These are phyloP conservation scores for Epinephelus cyanopodus DNA, from an alignment of 2,113 vertebrate genomes.

Conservation along the genomic window DNA sequence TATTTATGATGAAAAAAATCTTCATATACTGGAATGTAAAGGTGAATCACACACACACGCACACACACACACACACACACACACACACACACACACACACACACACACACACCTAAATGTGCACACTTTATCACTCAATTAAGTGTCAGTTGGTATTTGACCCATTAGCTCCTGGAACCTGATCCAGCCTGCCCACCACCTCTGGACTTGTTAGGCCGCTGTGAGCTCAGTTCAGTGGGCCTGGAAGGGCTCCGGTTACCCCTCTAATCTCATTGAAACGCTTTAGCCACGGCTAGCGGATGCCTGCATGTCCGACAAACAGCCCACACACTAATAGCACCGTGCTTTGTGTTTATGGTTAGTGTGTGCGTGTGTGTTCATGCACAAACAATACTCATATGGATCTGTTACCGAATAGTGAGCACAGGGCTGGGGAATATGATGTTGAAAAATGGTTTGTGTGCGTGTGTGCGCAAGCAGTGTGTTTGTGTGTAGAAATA, in stretches of 20 bases:
- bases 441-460: conserved; percentile 72
- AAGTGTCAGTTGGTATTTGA: conserved; percentile 84
- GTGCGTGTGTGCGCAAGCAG: conserved; percentile 43
- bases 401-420: conserved; percentile 64
- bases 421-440: conserved; percentile 46
- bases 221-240: conserved; percentile 75
- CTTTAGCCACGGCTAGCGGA: conserved; percentile 88
- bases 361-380: conserved; percentile 61
- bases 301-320: conserved; percentile 91
- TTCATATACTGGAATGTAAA: conserved; percentile 34
- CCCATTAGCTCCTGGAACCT: conserved; percentile 82
- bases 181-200: conserved; percentile 80
- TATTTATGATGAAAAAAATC: conserved; percentile 13
- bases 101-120: conserved; percentile 45
- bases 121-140: conserved; percentile 76
- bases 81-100: conserved; percentile 6
- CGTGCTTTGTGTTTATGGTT: conserved; percentile 71
- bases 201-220: conserved; percentile 79
- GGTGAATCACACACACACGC: conserved; percentile 24
- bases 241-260: conserved; percentile 87
- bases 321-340: conserved; percentile 89
- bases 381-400: conserved; percentile 52
- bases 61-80: background rate
- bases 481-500: conserved; percentile 82
- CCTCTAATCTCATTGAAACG: conserved; percentile 91